Evolutionary conservation across 2,888 invertebrate species (phyloP).

Genomic region (Cabera pusaria): DNA sequence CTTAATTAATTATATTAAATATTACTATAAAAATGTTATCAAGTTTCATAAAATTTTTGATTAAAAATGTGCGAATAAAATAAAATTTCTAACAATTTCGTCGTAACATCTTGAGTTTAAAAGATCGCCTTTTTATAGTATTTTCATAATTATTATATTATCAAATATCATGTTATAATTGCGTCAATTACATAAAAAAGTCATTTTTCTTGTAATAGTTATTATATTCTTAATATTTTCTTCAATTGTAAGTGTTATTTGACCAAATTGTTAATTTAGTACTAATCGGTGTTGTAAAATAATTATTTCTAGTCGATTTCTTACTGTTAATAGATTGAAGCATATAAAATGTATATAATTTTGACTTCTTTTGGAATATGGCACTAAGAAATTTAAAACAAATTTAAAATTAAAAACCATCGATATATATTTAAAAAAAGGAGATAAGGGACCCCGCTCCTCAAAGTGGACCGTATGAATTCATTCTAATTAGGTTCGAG

Average conservation of each 20-base stretch:
- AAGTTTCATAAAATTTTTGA: no score
- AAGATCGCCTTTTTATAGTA: no score
- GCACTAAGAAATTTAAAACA: no score
- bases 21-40: constrained; percentile 9
- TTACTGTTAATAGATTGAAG: constrained; percentile 15
- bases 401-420: no score
- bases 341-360: constrained; percentile 20
- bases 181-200: constrained; percentile 26
- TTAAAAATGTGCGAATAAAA: no score
- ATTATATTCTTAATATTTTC: constrained; percentile 19
- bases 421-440: no score
- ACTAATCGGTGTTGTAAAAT: constrained; percentile 41
- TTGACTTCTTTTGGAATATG: constrained; percentile 12
- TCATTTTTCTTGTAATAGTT: neutral
- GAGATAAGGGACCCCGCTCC: no score
- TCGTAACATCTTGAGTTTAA: no score
- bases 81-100: no score
- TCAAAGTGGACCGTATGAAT: no score
- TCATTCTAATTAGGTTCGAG: no score
- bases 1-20: neutral
- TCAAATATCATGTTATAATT: constrained; percentile 4
- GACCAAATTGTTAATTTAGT: constrained; percentile 70
- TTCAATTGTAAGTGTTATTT: constrained; percentile 52
- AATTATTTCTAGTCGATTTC: constrained; percentile 55
- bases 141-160: no score